Conservation (phyloP, 2,888 invertebrate genomes). For the Ptychoptera albimana region DNA sequence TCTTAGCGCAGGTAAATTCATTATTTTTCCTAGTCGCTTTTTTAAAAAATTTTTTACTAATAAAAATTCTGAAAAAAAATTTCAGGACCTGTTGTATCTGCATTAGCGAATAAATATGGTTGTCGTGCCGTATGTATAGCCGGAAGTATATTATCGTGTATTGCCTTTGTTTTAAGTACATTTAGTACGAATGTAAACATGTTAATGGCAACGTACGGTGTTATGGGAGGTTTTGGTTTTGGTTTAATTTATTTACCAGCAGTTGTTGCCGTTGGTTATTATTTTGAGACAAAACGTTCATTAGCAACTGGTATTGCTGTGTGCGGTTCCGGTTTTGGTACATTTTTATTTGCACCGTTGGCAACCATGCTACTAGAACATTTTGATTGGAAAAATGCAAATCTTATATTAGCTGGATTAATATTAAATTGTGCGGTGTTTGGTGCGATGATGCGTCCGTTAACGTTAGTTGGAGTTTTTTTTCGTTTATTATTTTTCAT, state of each 20-base stretch:
- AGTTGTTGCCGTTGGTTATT: slow-evolving; percentile 92
- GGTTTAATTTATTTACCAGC: slow-evolving; percentile 91
- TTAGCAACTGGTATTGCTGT: slow-evolving; percentile 91
- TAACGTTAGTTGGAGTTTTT: slow-evolving; percentile 19
- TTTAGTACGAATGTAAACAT: slow-evolving; percentile 73
- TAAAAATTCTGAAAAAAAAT: not conserved
- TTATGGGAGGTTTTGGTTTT: slow-evolving; percentile 88
- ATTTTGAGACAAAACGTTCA: slow-evolving; percentile 90
- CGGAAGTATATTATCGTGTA: slow-evolving; percentile 71
- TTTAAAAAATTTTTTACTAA: not conserved
- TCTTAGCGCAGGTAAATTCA: slow-evolving; percentile 65
- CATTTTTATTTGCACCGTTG: slow-evolving; percentile 88
- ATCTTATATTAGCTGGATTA: slow-evolving; percentile 81
- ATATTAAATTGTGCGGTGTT: slow-evolving; percentile 84
- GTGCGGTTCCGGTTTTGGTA: slow-evolving; percentile 90
- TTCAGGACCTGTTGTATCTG: slow-evolving; percentile 82
- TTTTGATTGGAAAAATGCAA: slow-evolving; percentile 79
- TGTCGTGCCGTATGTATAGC: slow-evolving; percentile 87
- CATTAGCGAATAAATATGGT: slow-evolving; percentile 90
- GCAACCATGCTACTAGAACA: slow-evolving; percentile 61
- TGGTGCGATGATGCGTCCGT: slow-evolving; percentile 38
- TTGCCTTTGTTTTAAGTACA: slow-evolving; percentile 75
- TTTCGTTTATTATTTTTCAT: not conserved
- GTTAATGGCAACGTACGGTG: slow-evolving; percentile 86
- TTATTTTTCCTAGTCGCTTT: too few species aligned